Base-by-base conservation (phyloP, 1,140 invertebrate species). In the Globodera ellingtonae region DNA sequence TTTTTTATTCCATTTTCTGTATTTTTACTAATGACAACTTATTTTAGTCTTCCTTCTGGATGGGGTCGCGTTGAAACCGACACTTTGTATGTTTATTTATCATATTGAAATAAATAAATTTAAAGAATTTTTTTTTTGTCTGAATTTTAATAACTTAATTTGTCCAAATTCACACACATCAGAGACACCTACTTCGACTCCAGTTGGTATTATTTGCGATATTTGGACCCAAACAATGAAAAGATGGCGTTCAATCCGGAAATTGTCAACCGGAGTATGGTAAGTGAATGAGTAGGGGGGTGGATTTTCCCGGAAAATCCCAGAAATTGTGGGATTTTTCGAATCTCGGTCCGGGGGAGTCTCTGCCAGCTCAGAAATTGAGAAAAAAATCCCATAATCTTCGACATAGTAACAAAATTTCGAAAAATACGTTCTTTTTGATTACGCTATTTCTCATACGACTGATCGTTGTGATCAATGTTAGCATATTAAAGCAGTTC, bases 101-200 rank as follows among this genome's bases (percentile, higher is more conserved):
- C 0, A 35, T 35, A 35, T 2, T 35, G 35, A 35, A 35, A 35
- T 35, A 35, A 3, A 35, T 35, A 35, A 35, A 35, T 35, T 35
- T 3, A 35, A 35, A 35, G 24, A 24, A 24, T 0, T 24, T 24
- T 0, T 24, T 24, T n/a, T 59, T 62, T n/a, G 10, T 52, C 50
- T 5, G 0, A 35, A 35, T 35, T 35, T 35, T 35, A 35, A 35
- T 35, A 35, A 2, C 3, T 35, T 35, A 0, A 35, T 35, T 35
- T 35, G 35, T 2, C 3, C 35, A 35, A 35, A 35, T 35, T 35
- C 3, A 24, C 24, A 24, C 18, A 18, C 0, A 18, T 18, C 15
- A 62, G 56, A 4, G 98, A 99, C 87, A 99, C 98, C 9, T 99
- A 99, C 92, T 95, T 99, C 50, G 98, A 99, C 90, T 98, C 97